Evolutionary conservation across 1,140 invertebrate species (phyloP).

Genomic region (Brachionus asplanchnoidis): DNA sequence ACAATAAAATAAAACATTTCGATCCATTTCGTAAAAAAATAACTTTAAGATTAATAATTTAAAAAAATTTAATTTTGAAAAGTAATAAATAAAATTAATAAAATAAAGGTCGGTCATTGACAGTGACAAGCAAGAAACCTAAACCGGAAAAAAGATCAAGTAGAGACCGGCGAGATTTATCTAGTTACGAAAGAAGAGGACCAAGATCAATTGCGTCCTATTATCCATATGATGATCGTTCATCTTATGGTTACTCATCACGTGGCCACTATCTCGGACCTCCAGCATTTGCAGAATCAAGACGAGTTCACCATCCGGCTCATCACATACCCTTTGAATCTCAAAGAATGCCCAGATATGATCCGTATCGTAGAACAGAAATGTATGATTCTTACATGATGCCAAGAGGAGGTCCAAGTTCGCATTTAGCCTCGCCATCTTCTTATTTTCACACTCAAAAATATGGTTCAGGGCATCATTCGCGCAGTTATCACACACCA

Average conservation of each 20-base stretch:
- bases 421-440: not conserved
- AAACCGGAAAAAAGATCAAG: not conserved
- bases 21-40: not conserved
- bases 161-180: not conserved
- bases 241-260: not conserved
- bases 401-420: not conserved
- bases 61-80: not conserved
- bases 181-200: not conserved
- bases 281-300: not conserved
- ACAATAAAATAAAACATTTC: not conserved
- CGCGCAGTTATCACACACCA: not conserved
- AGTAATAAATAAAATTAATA: not conserved
- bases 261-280: not conserved
- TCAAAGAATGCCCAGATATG: not conserved
- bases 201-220: not conserved
- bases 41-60: not conserved
- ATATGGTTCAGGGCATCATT: not conserved
- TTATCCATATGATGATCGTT: not conserved
- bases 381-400: not conserved
- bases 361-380: not conserved
- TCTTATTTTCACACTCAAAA: not conserved
- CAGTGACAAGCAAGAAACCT: slow-evolving; percentile 27
- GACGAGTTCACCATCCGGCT: not conserved
- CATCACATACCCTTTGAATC: not conserved
- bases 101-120: slow-evolving; percentile 18